Conservation (phyloP, 2,888 invertebrate species). For the Trissonchulus latispiculum region DNA sequence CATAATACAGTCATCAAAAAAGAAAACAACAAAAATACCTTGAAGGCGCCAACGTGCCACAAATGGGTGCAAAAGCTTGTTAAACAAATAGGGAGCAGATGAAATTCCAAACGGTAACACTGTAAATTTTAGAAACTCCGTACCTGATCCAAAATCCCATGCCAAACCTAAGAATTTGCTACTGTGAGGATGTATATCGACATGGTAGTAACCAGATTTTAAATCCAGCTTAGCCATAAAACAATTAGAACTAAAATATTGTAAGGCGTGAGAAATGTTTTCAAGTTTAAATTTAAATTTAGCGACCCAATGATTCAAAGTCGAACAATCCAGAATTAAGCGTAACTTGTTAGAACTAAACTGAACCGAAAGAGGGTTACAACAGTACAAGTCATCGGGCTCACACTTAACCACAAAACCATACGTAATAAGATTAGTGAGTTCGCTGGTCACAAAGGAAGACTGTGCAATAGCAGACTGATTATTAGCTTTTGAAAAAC, state of each 20-base stretch:
- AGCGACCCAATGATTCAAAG: not conserved
- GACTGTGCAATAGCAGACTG: not conserved
- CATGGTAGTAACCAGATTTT: constrained; percentile 1
- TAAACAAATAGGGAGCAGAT: constrained; percentile 3
- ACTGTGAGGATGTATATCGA: not conserved
- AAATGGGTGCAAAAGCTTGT: not conserved
- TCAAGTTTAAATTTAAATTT: not conserved
- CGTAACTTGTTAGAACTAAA: not conserved
- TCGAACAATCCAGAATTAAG: not conserved
- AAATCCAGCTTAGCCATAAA: constrained; percentile 8
- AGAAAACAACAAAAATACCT: not conserved
- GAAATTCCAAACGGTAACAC: constrained; percentile 7
- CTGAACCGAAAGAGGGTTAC: not conserved
- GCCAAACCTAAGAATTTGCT: not conserved
- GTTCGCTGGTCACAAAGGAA: not conserved
- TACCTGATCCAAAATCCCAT: not conserved
- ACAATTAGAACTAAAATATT: not conserved
- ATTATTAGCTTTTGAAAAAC: not conserved
- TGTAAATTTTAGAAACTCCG: not conserved
- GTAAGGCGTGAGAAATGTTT: not conserved
- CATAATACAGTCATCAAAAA: constrained; percentile 4
- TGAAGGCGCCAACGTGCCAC: not conserved
- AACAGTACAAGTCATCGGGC: not conserved
- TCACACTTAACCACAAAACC: no score
- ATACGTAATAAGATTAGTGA: not conserved